Evolutionary conservation across 2,888 invertebrate genomes (phyloP).

Genomic region (Axea sp.): DNA sequence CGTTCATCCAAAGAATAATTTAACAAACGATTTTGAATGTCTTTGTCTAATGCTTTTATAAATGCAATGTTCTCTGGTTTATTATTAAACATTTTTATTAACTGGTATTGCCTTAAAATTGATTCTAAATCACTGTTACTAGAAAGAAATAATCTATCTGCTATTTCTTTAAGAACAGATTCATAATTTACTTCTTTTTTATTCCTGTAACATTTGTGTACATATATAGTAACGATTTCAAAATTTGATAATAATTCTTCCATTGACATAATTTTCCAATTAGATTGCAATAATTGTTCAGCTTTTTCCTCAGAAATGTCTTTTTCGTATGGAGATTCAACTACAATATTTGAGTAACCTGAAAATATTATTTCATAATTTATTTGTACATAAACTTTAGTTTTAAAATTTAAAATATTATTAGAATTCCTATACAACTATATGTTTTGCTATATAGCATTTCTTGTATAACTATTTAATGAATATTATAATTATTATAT

Average conservation of each 20-base stretch:
- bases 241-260: slow-evolving; percentile 48
- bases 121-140: background rate
- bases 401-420: no score
- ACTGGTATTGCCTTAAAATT: slow-evolving; percentile 8
- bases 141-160: background rate
- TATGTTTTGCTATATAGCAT: no score
- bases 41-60: slow-evolving; percentile 7
- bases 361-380: no score
- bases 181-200: background rate
- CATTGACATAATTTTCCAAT: slow-evolving; percentile 46
- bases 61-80: background rate
- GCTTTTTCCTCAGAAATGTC: background rate
- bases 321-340: background rate
- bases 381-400: no score
- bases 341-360: slow-evolving; percentile 16
- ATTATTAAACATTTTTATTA: background rate
- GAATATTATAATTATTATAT: no score
- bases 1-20: no score
- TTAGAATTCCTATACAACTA: no score
- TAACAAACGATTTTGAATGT: background rate
- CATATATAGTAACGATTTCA: slow-evolving; percentile 33
- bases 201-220: background rate
- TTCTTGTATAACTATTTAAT: no score
- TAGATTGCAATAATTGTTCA: background rate
- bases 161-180: background rate